Evolutionary conservation across 2,797 vertebrate species (phyloP).

Genomic region (Cebuella pygmaea): DNA sequence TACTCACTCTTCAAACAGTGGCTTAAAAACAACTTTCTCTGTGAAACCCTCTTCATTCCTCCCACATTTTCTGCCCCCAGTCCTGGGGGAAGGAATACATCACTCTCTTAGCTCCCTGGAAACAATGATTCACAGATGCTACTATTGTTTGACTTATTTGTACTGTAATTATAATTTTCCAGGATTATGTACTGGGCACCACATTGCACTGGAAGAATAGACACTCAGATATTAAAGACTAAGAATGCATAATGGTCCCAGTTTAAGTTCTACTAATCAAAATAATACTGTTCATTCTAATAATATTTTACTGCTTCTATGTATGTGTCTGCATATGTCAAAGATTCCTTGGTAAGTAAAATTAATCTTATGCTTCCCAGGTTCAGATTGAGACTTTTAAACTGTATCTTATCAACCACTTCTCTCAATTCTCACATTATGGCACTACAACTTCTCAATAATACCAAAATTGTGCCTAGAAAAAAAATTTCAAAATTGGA

Average conservation of each 20-base stretch:
- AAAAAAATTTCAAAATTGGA: constrained; percentile 41
- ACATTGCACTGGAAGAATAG: not conserved
- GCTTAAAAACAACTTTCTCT: constrained; percentile 61
- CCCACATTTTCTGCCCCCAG: constrained; percentile 50
- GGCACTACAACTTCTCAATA: constrained; percentile 5
- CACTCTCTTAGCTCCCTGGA: constrained; percentile 42
- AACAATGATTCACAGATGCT: constrained; percentile 63
- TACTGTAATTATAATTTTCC: constrained; percentile 42
- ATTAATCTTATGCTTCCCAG: not conserved
- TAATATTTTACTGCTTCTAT: constrained; percentile 8
- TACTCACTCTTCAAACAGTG: constrained; percentile 16
- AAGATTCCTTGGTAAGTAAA: constrained; percentile 36
- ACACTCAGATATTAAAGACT: constrained; percentile 6
- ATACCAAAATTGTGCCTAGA: not conserved
- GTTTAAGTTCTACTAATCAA: constrained; percentile 17
- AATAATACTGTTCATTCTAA: not conserved
- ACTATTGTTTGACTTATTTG: constrained; percentile 21
- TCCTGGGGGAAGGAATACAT: constrained; percentile 29
- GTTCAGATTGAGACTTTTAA: not conserved
- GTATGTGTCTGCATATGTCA: not conserved
- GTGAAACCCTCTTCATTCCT: constrained; percentile 48
- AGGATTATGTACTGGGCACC: constrained; percentile 25
- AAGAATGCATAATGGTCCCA: not conserved
- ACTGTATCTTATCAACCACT: constrained; percentile 23
- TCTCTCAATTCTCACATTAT: constrained; percentile 6